Conservation (phyloP, 2,113 vertebrate genomes). For the Sphaerodactylus townsendi region DNA sequence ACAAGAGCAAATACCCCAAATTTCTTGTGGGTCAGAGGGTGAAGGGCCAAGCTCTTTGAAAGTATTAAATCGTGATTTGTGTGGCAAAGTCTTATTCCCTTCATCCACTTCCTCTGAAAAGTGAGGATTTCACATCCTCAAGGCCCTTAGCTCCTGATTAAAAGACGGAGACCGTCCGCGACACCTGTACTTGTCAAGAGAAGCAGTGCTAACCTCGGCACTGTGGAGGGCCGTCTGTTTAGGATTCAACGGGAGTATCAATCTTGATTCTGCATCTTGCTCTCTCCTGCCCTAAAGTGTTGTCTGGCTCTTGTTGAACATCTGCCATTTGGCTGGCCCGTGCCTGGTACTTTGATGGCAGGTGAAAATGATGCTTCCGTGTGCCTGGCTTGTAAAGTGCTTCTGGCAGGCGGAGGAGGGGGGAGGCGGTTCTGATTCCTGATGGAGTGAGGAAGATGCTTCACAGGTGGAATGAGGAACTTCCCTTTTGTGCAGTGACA, state of each 20-base stretch:
- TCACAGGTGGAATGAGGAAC: not conserved
- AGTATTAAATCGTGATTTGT: not conserved
- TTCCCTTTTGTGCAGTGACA: no score
- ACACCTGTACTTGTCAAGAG: not conserved
- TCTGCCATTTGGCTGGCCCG: not conserved
- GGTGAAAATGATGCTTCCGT: not conserved
- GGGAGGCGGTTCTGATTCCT: not conserved
- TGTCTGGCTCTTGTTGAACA: constrained; percentile 19
- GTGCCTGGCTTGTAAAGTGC: not conserved
- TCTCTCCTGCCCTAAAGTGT: not conserved
- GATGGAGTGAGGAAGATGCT: no score
- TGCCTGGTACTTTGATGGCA: not conserved
- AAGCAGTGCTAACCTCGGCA: not conserved
- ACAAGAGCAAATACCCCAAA: no score
- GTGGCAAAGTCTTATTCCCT: not conserved
- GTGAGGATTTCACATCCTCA: not conserved
- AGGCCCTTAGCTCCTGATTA: not conserved
- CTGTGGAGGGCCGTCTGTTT: constrained; percentile 1
- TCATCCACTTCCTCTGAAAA: not conserved
- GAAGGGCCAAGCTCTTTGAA: not conserved
- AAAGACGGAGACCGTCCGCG: not conserved
- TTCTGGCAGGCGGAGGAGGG: not conserved
- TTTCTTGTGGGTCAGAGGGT: not conserved
- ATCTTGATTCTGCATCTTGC: not conserved
- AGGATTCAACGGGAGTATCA: not conserved